These are phyloP conservation scores for Peromyscus leucopus DNA, from an alignment of 2,113 vertebrate species.

Conservation along the genomic window DNA sequence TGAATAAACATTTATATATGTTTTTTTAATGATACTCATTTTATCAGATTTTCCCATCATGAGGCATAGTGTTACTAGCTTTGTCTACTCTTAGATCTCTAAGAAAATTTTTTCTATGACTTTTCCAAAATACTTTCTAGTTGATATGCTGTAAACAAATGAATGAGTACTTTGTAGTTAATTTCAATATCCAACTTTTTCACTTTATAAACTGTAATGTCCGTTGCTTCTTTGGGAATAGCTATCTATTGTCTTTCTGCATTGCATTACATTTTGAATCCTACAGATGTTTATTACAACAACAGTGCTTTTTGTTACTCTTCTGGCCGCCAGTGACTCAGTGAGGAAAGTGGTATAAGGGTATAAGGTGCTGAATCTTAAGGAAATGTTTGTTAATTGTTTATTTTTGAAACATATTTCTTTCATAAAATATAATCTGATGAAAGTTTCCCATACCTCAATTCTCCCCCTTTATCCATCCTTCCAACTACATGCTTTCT, in stretches of 20 bases:
- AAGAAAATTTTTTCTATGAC: background rate
- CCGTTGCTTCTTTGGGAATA: background rate
- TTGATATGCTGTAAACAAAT: background rate
- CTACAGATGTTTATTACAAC: background rate
- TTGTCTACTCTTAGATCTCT: background rate
- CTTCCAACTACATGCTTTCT: background rate
- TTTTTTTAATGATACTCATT: background rate
- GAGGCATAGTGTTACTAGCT: background rate
- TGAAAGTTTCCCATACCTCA: background rate
- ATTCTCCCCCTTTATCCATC: background rate
- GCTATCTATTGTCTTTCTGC: background rate
- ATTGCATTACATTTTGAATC: background rate
- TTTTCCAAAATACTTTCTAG: background rate
- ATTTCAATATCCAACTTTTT: background rate
- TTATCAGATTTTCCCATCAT: background rate
- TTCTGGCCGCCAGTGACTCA: rapidly evolving
- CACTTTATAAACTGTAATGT: background rate
- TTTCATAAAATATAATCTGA: background rate
- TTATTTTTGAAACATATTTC: background rate
- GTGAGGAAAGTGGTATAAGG: rapidly evolving
- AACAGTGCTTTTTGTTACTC: rapidly evolving
- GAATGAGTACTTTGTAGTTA: background rate
- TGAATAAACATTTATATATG: background rate
- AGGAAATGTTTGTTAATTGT: too few relatives aligned
- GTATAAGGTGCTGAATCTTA: background rate